phyloP scores from a whole-genome alignment of 2,888 invertebrate genomes.

The Lacanobia wlatinum region DNA sequence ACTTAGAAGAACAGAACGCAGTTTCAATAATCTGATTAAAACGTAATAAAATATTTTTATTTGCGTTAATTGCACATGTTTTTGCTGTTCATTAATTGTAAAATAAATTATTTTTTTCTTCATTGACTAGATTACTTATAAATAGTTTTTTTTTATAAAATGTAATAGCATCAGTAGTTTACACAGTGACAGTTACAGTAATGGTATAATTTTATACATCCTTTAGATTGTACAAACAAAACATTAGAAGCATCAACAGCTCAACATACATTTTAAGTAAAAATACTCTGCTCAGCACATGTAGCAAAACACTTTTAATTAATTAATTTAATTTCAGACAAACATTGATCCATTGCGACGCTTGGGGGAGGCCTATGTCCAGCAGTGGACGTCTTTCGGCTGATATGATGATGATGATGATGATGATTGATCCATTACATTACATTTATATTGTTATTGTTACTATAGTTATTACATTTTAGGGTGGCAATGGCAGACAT shows the following conservation, averaged over 20 bases:
- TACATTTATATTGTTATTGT: too few species aligned
- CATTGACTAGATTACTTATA: conserved; percentile 53
- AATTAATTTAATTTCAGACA: too few species aligned
- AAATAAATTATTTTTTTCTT: conserved; percentile 34
- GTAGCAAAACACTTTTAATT: neutral
- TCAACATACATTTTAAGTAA: neutral
- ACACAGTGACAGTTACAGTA: neutral
- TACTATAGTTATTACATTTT: neutral
- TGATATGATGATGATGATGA: too few species aligned
- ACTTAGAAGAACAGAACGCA: conserved; percentile 26
- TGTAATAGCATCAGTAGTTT: conserved; percentile 18
- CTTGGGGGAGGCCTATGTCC: too few species aligned
- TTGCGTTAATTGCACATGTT: conserved; percentile 44
- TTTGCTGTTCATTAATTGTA: conserved; percentile 5
- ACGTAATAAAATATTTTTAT: conserved; percentile 62
- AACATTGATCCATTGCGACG: too few species aligned
- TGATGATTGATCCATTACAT: too few species aligned
- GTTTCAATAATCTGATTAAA: conserved; percentile 52
- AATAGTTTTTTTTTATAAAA: conserved; percentile 12
- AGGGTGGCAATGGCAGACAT: neutral
- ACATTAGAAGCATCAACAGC: too few species aligned
- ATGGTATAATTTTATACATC: conserved; percentile 3
- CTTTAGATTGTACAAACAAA: neutral
- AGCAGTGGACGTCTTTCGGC: too few species aligned
- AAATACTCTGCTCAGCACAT: conserved; percentile 3